Evolutionary conservation across 1,140 invertebrate species (phyloP).

Genomic region (Rhizoglyphus robini): DNA sequence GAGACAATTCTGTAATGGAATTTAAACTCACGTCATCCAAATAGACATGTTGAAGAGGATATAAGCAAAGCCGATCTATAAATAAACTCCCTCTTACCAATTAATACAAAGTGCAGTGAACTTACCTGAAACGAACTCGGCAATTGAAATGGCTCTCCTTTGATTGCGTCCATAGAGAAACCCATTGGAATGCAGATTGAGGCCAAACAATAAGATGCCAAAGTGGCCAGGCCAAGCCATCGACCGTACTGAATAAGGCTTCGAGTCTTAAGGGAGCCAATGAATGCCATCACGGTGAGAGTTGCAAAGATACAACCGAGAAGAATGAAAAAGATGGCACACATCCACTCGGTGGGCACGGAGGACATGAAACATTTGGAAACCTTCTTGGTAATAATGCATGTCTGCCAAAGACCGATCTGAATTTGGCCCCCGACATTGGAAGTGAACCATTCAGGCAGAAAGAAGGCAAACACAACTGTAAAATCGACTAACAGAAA

Average conservation of each 20-base stretch:
- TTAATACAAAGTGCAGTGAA: background rate
- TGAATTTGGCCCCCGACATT: conserved; percentile 79
- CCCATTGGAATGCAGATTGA: conserved; percentile 92
- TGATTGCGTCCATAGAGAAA: conserved; percentile 86
- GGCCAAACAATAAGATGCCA: conserved; percentile 87
- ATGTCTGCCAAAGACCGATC: conserved; percentile 82
- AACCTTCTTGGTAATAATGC: conserved; percentile 75
- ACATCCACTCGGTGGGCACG: conserved; percentile 70
- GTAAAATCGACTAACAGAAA: conserved; percentile 85
- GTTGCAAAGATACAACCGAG: conserved; percentile 83
- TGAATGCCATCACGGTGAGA: conserved; percentile 69
- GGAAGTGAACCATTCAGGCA: conserved; percentile 92
- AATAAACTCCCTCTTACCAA: no score
- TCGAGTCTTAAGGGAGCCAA: conserved; percentile 74
- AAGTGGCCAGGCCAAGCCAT: conserved; percentile 89
- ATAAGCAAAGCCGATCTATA: conserved; percentile 71
- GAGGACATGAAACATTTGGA: conserved; percentile 74
- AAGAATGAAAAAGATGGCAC: conserved; percentile 78
- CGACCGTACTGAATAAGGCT: conserved; percentile 78
- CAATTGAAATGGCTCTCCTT: conserved; percentile 83
- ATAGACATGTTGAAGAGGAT: conserved; percentile 84
- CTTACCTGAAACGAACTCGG: conserved; percentile 52
- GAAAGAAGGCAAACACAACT: conserved; percentile 76
- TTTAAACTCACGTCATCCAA: conserved; percentile 59
- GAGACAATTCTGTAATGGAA: background rate